Conservation (phyloP, 2,888 invertebrate genomes). For the Leptinotarsa juncta region DNA sequence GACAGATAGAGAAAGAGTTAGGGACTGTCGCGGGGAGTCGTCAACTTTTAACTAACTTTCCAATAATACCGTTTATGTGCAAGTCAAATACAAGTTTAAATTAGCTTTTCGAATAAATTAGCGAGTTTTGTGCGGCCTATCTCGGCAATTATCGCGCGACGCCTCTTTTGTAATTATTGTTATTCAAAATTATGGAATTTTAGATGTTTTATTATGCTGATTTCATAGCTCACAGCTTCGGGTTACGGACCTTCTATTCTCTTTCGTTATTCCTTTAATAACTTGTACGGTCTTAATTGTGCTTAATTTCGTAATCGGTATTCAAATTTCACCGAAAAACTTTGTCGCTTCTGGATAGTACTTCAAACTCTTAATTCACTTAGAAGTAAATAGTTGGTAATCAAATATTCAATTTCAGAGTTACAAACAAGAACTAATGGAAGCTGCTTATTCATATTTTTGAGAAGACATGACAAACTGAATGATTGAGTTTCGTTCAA, state of each 20-base stretch:
- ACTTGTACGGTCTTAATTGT: conserved; percentile 55
- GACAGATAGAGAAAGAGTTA: conserved; percentile 37
- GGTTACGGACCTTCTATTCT: conserved; percentile 58
- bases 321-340: conserved; percentile 52
- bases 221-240: conserved; percentile 61
- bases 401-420: conserved; percentile 26
- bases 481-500: not conserved
- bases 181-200: conserved; percentile 67
- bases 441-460: conserved; percentile 15
- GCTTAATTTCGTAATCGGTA: conserved; percentile 57
- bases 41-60: conserved; percentile 66
- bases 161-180: conserved; percentile 67
- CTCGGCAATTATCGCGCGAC: conserved; percentile 66
- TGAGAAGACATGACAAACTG: not conserved
- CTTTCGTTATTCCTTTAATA: conserved; percentile 54
- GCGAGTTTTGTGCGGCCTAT: conserved; percentile 66
- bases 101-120: conserved; percentile 67
- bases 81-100: conserved; percentile 68
- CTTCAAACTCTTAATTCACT: conserved; percentile 35
- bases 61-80: conserved; percentile 67
- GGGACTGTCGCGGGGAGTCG: conserved; percentile 56
- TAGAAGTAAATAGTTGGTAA: conserved; percentile 43
- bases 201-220: conserved; percentile 66
- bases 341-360: conserved; percentile 44
- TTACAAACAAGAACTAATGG: conserved; percentile 24